phyloP scores from a whole-genome alignment of 2,888 invertebrate species.

The Halocaridina rubra region DNA sequence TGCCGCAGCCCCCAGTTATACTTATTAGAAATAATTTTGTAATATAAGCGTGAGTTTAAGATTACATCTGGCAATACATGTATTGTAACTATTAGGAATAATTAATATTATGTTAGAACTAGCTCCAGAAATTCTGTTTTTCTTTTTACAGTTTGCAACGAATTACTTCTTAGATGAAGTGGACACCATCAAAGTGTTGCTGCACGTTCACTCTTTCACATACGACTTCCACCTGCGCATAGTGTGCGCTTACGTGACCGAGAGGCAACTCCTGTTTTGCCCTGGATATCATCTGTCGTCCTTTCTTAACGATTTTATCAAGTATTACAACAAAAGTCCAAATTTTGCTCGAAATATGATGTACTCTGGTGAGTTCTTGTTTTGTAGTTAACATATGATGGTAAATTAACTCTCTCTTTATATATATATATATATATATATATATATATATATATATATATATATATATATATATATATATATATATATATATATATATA shows the following conservation, averaged over 20 bases:
- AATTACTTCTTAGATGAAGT: slow-evolving; percentile 76
- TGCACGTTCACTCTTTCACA: slow-evolving; percentile 82
- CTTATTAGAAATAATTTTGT: too few species aligned
- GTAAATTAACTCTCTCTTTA: too few species aligned
- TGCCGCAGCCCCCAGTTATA: too few species aligned
- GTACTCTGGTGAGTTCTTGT: slow-evolving; percentile 73
- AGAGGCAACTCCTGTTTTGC: slow-evolving; percentile 71
- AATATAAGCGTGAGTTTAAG: too few species aligned
- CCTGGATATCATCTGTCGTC: slow-evolving; percentile 79
- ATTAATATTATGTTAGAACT: too few species aligned
- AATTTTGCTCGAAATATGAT: slow-evolving; percentile 81
- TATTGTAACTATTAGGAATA: too few species aligned
- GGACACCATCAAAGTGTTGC: slow-evolving; percentile 78
- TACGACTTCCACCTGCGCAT: slow-evolving; percentile 81
- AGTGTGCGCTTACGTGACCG: slow-evolving; percentile 76
- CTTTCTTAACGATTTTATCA: slow-evolving; percentile 81
- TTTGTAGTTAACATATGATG: neutral
- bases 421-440: too few species aligned
- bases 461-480: too few species aligned
- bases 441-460: too few species aligned
- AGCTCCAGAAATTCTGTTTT: too few species aligned
- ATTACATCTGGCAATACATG: too few species aligned
- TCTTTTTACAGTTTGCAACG: slow-evolving; percentile 72
- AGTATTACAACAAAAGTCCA: slow-evolving; percentile 82
- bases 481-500: too few species aligned